phyloP scores from a whole-genome alignment of 2,888 invertebrate genomes.

The Omphaloscelis lunosa region DNA sequence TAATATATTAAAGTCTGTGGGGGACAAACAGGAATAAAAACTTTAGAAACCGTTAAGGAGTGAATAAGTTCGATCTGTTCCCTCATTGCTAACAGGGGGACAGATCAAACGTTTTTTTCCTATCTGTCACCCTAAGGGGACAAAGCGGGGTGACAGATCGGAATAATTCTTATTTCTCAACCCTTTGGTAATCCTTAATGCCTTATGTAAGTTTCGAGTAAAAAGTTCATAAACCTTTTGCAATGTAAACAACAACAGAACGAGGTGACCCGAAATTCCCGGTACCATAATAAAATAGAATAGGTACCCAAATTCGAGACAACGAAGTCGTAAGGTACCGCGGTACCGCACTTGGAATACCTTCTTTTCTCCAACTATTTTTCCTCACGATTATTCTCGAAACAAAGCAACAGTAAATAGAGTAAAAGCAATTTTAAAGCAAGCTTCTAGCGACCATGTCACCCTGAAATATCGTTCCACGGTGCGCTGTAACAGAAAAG shows the following conservation, averaged over 20 bases:
- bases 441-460: conserved; percentile 60
- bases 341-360: conserved; percentile 8
- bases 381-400: conserved; percentile 38
- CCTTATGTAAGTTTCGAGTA: conserved; percentile 4
- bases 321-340: conserved; percentile 25
- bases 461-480: conserved; percentile 73
- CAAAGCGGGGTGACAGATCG: too few relatives aligned
- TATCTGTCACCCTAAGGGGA: too few relatives aligned
- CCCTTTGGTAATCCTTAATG: neutral
- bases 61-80: too few relatives aligned
- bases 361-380: conserved; percentile 30
- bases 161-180: too few relatives aligned
- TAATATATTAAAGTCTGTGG: too few relatives aligned
- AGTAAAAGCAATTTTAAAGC: conserved; percentile 66
- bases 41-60: too few relatives aligned
- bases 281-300: conserved; percentile 33
- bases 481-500: conserved; percentile 72
- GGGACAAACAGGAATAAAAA: too few relatives aligned
- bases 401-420: conserved; percentile 49
- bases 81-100: too few relatives aligned
- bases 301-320: conserved; percentile 20
- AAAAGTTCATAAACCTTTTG: conserved; percentile 24
- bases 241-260: conserved; percentile 9
- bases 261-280: conserved; percentile 11
- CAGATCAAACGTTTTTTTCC: too few relatives aligned